phyloP scores from a whole-genome alignment of 2,888 invertebrate species.

The Lasioglossum leucozonium region DNA sequence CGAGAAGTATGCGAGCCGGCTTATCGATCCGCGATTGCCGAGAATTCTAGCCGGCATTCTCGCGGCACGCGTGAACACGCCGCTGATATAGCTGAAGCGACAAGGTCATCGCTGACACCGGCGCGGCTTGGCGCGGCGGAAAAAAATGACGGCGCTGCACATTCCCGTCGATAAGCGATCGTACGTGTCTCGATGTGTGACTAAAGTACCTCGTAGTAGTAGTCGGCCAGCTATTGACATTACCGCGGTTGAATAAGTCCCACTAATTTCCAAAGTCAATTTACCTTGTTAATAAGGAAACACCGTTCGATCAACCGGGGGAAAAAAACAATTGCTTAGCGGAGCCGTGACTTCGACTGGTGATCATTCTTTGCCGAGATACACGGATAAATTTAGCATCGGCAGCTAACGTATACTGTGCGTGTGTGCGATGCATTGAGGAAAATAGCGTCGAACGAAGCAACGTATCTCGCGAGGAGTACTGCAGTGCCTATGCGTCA shows the following conservation, averaged over 20 bases:
- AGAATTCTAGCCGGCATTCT: constrained; percentile 20
- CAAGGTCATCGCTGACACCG: constrained; percentile 57
- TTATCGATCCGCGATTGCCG: constrained; percentile 38
- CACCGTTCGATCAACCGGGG: background rate
- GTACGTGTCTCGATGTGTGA: constrained; percentile 31
- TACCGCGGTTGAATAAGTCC: background rate
- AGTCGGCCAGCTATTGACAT: background rate
- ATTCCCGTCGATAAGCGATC: constrained; percentile 53
- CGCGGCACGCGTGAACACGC: background rate
- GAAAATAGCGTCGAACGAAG: background rate
- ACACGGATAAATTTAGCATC: background rate
- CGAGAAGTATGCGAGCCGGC: constrained; percentile 18
- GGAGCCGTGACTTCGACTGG: background rate
- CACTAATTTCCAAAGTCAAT: background rate
- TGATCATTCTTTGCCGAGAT: background rate
- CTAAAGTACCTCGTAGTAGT: background rate
- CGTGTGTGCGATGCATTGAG: background rate
- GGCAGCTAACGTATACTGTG: background rate
- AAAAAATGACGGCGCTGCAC: constrained; percentile 51
- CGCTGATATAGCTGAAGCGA: constrained; percentile 41
- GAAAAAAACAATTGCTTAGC: background rate
- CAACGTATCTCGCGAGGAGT: background rate
- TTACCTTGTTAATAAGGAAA: background rate
- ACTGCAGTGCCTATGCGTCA: background rate
- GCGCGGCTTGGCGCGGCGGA: background rate